Percentiles rank a stretch among this genome's conserved stretches.
Conservation (phyloP, 2,888 invertebrate species). For the Rapana venosa region DNA sequence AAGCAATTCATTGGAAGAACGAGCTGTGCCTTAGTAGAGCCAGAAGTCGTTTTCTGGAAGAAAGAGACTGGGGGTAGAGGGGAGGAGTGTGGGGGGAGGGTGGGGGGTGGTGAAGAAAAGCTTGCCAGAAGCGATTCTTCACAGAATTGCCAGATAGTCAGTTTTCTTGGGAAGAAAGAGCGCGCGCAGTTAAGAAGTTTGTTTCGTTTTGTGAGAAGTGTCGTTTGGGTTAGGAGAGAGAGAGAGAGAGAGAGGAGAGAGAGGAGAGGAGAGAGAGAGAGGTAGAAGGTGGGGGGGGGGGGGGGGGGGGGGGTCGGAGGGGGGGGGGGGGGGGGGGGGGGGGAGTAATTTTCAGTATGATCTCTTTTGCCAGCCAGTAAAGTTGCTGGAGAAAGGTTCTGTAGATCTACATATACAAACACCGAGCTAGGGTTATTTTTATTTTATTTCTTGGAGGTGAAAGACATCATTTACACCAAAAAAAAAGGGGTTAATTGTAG, state of each 20-base stretch:
- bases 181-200: not conserved
- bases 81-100: not conserved
- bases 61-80: not conserved
- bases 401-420: too few relatives aligned
- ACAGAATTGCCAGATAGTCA: not conserved
- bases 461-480: too few relatives aligned
- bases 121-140: not conserved
- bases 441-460: too few relatives aligned
- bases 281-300: not conserved
- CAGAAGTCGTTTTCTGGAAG: too few relatives aligned
- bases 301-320: not conserved
- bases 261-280: too few relatives aligned
- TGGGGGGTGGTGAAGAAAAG: not conserved
- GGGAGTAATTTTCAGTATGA: not conserved
- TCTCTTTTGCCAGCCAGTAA: too few relatives aligned
- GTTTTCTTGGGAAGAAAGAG: not conserved
- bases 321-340: not conserved
- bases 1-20: too few relatives aligned
- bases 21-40: too few relatives aligned
- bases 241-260: too few relatives aligned
- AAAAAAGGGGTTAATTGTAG: too few relatives aligned
- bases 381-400: too few relatives aligned
- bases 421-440: too few relatives aligned
- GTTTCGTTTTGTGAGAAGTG: not conserved
- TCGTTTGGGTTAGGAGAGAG: not conserved